phyloP scores from a whole-genome alignment of 2,888 invertebrate genomes.

The Trichogramma evanescens region DNA sequence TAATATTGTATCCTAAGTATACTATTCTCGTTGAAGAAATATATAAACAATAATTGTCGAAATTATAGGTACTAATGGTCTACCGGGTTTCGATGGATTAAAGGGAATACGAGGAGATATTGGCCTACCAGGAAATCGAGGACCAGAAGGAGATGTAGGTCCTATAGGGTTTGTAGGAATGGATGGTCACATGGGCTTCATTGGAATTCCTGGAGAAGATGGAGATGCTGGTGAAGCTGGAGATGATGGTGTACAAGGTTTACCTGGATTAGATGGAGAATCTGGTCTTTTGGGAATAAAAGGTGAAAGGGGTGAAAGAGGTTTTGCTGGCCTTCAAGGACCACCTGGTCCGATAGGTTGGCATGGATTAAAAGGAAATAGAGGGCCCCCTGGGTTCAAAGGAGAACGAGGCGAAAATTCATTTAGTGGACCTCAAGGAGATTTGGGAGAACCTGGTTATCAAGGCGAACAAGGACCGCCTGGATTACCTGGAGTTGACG shows the following conservation, averaged over 20 bases:
- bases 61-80: constrained; percentile 41
- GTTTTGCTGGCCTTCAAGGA: constrained; percentile 59
- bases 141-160: constrained; percentile 44
- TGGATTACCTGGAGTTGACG: constrained; percentile 66
- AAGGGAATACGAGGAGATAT: constrained; percentile 37
- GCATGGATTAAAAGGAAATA: constrained; percentile 54
- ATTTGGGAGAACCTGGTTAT: constrained; percentile 56
- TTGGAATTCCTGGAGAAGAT: constrained; percentile 48
- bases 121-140: constrained; percentile 55
- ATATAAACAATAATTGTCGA: neutral
- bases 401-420: constrained; percentile 61
- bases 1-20: neutral
- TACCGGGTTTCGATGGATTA: constrained; percentile 43
- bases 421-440: constrained; percentile 61
- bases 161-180: constrained; percentile 44
- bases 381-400: constrained; percentile 59
- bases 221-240: constrained; percentile 60
- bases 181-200: constrained; percentile 51
- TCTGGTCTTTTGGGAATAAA: constrained; percentile 66
- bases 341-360: constrained; percentile 55
- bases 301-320: constrained; percentile 66
- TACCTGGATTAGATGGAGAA: constrained; percentile 31
- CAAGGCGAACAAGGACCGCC: constrained; percentile 61
- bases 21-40: neutral
- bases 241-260: constrained; percentile 57